Evolutionary conservation across 1,140 invertebrate species (phyloP), one percentile per base, ranked within the genome.

Genomic region (Olivierus martensii): DNA sequence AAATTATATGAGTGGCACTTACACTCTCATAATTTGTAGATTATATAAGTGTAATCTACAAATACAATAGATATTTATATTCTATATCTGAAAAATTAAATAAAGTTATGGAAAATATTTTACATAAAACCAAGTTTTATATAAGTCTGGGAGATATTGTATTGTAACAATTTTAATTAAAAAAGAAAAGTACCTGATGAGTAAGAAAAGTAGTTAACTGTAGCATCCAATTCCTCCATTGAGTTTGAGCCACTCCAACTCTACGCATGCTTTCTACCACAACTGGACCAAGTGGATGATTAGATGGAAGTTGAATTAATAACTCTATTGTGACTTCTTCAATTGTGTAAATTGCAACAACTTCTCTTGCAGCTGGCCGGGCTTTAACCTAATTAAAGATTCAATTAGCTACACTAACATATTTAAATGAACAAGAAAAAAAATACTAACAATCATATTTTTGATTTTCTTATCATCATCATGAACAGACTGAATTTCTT

Each of bases 311-410:
- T 5, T 75, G 71, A 52, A 94, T 82, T 1, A 77, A 73, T 2
- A 93, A 67, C 63, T 90, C 87, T 61, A 89, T 80, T 55, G 78
- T 80, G 0, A 79, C 78, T 51, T 91, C 86, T 61, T 90, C 85
- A 43, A 91, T 76, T 17, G 79, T 75, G 66, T 91, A 92, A 0
- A 77, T 70, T 1, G 86, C 86, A 34, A 82, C 67, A 1, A 92
- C 79, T 74, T 91, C 85, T 42, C 83, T 71, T 5, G 78, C 78
- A 1, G 73, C 73, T 35, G 75, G 72, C 57, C 84, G 77, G 22
- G 83, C 77, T 60, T 79, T 80, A 18, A 90, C 73, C 82, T 86
- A 60, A 49, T 28, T 28, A 28, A 28, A 28, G 28, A 28, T 6
- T 28, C 2, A n/a, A n/a, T n/a, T n/a, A n/a, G n/a, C n/a, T n/a